Conservation (phyloP, 1,140 invertebrate species). For the Plutomurus gul region DNA sequence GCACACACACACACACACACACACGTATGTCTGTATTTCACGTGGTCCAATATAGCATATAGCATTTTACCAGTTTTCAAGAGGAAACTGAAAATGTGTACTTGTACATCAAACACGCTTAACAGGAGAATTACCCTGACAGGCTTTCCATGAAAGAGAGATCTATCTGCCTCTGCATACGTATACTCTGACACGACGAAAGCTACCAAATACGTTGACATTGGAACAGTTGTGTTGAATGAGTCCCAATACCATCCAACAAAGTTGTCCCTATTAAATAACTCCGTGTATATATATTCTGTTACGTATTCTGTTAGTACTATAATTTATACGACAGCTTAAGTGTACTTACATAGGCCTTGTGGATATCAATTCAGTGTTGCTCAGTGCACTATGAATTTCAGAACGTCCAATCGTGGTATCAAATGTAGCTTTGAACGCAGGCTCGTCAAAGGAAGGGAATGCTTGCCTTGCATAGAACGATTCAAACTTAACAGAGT, state of each 20-base stretch:
- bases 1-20: no score
- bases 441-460: conserved; percentile 44
- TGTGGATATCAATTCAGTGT: conserved; percentile 7
- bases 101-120: not conserved
- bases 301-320: no score
- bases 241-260: conserved; percentile 33
- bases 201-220: conserved; percentile 43
- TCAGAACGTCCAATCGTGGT: conserved; percentile 8
- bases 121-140: conserved; percentile 28
- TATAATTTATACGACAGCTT: not conserved
- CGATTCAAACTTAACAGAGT: not conserved
- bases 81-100: not conserved
- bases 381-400: conserved; percentile 30
- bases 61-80: no score
- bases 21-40: not conserved
- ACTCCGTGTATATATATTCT: not conserved
- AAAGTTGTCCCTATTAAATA: not conserved
- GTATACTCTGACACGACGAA: conserved; percentile 41
- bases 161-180: not conserved
- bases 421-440: conserved; percentile 25
- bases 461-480: conserved; percentile 32
- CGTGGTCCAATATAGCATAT: not conserved
- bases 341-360: not conserved
- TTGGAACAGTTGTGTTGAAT: conserved; percentile 39
- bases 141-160: conserved; percentile 31